These are phyloP conservation scores for Gambelia wislizenii DNA, from an alignment of 2,797 vertebrate species.

Conservation along the genomic window DNA sequence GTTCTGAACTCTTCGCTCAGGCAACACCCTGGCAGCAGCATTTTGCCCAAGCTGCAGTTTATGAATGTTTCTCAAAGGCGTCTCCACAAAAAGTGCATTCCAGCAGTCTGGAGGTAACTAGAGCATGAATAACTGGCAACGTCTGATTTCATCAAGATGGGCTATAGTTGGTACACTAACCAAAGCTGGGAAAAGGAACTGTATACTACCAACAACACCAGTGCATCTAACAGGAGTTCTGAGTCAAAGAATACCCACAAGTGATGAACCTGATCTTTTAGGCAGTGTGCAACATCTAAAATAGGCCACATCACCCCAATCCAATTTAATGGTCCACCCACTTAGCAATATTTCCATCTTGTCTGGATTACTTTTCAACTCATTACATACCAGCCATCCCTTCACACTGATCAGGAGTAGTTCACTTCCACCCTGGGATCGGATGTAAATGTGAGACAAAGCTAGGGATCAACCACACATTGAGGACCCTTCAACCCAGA, in stretches of 20 bases:
- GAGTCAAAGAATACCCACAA: neutral
- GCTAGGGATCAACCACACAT: too few species aligned
- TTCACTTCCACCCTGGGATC: too few species aligned
- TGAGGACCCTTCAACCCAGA: too few species aligned
- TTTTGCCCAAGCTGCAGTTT: too few species aligned
- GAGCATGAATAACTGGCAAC: too few species aligned
- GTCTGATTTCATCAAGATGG: neutral
- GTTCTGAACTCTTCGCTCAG: too few species aligned
- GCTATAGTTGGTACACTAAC: neutral
- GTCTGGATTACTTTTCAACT: neutral
- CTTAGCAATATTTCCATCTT: neutral
- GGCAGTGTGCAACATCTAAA: neutral
- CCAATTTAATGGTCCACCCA: neutral
- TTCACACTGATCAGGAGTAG: too few species aligned
- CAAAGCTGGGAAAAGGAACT: neutral
- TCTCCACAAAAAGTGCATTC: too few species aligned
- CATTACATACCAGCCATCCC: neutral
- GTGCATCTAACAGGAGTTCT: neutral
- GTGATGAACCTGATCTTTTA: neutral
- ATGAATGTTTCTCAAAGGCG: too few species aligned
- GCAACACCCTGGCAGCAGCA: too few species aligned
- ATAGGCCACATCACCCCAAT: neutral
- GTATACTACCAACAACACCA: neutral
- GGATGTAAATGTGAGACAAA: too few species aligned
- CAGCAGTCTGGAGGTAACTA: too few species aligned